A percentile compares a stretch with the other conserved stretches of the same genome.
These are phyloP conservation scores for Condylura cristata DNA, from an alignment of 2,113 vertebrate species.

Conservation along the genomic window DNA sequence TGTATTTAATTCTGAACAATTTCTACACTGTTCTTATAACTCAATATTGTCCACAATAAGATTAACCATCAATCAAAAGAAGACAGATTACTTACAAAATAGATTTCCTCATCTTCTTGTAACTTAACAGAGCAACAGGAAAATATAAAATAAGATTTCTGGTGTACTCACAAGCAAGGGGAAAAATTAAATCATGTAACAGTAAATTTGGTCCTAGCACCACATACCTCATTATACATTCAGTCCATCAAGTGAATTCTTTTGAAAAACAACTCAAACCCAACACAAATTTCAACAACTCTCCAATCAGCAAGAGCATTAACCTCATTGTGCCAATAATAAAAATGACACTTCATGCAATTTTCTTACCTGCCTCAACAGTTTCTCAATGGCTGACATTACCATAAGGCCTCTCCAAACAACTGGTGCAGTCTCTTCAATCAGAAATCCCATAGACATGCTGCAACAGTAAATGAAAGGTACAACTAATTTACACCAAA, in stretches of 20 bases:
- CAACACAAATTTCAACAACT: conserved; percentile 49
- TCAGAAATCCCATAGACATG: conserved; percentile 99
- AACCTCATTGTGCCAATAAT: background rate
- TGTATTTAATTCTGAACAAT: too few species aligned
- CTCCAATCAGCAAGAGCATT: conserved; percentile 31
- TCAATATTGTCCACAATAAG: conserved; percentile 25
- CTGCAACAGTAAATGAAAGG: conserved; percentile 84
- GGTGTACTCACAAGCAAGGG: background rate
- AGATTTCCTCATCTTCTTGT: background rate
- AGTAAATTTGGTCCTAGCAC: background rate
- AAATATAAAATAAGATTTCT: conserved; percentile 42
- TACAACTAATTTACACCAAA: background rate
- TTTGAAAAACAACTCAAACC: conserved; percentile 32
- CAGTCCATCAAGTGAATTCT: conserved; percentile 23
- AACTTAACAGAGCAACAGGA: conserved; percentile 38
- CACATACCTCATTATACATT: background rate
- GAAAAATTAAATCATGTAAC: conserved; percentile 31
- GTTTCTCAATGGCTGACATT: conserved; percentile 96
- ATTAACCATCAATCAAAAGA: conserved; percentile 52
- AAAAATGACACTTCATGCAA: conserved; percentile 42
- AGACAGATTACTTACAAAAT: conserved; percentile 42
- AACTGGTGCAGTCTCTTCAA: conserved; percentile 93
- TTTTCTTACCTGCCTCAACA: conserved; percentile 93
- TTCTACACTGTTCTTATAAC: conserved; percentile 19
- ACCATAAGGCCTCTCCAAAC: conserved; percentile 99